Evolutionary conservation across 2,888 invertebrate genomes (phyloP), one percentile per base, ranked within the genome.

Genomic region (Megalurothrips usitatus): DNA sequence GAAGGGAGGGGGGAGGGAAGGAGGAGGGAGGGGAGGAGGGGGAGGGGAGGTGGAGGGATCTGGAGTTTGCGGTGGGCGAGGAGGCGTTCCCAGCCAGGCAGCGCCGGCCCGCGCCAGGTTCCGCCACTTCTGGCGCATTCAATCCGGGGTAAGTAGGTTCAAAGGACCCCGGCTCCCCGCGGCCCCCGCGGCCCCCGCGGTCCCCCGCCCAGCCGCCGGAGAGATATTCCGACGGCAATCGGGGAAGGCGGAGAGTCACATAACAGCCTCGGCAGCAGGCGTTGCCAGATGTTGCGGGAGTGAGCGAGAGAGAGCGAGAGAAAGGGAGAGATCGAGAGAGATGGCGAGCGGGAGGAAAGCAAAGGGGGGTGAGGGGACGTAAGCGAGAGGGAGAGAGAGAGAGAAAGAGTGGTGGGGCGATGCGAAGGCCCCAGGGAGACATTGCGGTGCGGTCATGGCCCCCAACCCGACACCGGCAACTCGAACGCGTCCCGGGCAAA

Each of bases 131-230:
- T 23, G 26, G 26, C 68, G 68, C 68, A 75, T 75, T 75, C 26
- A 75, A 75, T 75, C 68, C 26, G 23, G 68, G 68, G 68, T 75
- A 75, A 75, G 68, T 75, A 26, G 68, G 68, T 75, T 75, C 68
- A 75, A 75, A 75, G 68, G 68, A 75, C 26, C 26, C 68, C 68
- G 68, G 68, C 34, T 6, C 34, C 3, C 3, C 34, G 3, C 34
- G 34, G 34, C 34, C 34, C 34, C 34, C 34, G n/a, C n/a, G n/a
- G n/a, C n/a, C 34, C 3, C 3, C 34, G 3, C 34, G 34, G 34
- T 6, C 34, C 34, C 34, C 34, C n/a, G n/a, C n/a, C n/a, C n/a
- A n/a, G n/a, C n/a, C n/a, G 34, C 34, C 34, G 68, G 23, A 75
- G 68, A 75, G 68, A 75, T 75, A 58, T 58, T 58, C 58, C 58